phyloP scores from a whole-genome alignment of 2,888 invertebrate species.

The Trypoxylon attenuatum region DNA sequence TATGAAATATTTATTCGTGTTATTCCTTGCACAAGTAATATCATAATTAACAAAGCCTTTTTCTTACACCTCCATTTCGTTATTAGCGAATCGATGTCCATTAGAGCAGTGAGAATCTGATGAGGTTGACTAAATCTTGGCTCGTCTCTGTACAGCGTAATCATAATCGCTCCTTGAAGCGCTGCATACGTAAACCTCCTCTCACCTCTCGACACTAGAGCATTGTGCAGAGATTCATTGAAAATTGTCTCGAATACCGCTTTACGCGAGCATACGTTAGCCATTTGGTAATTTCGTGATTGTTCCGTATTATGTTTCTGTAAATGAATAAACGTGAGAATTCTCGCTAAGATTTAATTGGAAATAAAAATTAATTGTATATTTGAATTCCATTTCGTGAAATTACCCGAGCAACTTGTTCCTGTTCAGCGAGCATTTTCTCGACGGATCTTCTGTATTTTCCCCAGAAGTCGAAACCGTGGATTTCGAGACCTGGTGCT shows the following conservation, averaged over 20 bases:
- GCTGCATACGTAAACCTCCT: slow-evolving; percentile 92
- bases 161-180: slow-evolving; percentile 98
- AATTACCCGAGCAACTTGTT: slow-evolving; percentile 79
- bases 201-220: slow-evolving; percentile 89
- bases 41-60: slow-evolving; percentile 5
- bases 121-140: slow-evolving; percentile 98
- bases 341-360: neutral
- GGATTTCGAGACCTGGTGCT: slow-evolving; percentile 91
- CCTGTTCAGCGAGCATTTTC: slow-evolving; percentile 82
- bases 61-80: slow-evolving; percentile 98
- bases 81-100: slow-evolving; percentile 98
- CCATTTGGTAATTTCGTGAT: slow-evolving; percentile 80
- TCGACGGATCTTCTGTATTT: slow-evolving; percentile 88
- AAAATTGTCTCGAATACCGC: slow-evolving; percentile 94
- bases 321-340: slow-evolving; percentile 11
- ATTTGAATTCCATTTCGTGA: neutral
- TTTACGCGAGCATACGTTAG: slow-evolving; percentile 85
- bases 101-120: slow-evolving; percentile 93
- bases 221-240: slow-evolving; percentile 88
- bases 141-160: slow-evolving; percentile 97
- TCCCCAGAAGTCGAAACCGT: slow-evolving; percentile 93
- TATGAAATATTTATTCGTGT: too few species aligned
- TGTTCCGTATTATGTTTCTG: slow-evolving; percentile 80
- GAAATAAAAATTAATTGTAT: neutral
- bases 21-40: too few species aligned